Conservation (phyloP, 1,140 invertebrate species). For the Penaeus indicus region DNA sequence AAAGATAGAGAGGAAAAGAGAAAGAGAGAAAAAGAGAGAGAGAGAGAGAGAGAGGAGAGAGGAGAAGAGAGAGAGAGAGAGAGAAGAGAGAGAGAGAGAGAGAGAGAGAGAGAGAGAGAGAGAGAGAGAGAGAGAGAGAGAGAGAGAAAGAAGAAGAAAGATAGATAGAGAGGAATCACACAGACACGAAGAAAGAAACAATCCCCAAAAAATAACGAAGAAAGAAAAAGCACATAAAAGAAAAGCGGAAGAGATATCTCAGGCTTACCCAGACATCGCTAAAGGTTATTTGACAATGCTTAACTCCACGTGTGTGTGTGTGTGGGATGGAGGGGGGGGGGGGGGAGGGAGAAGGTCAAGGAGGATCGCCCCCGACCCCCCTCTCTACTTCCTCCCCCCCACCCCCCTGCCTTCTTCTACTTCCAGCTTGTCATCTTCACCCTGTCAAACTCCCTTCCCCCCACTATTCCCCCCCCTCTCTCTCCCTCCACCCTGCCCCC, state of each 20-base stretch:
- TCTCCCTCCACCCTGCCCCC: too few species aligned
- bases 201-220: neutral
- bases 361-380: neutral
- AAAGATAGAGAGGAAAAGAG: neutral
- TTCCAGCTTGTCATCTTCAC: neutral
- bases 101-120: slow-evolving; percentile 10
- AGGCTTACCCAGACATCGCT: too few species aligned
- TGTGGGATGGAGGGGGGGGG: neutral
- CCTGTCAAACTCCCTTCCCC: neutral
- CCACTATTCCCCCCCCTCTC: neutral
- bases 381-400: neutral
- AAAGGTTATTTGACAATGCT: neutral
- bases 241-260: neutral
- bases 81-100: slow-evolving; percentile 11
- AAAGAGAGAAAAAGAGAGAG: too few species aligned
- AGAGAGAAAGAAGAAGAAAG: too few species aligned
- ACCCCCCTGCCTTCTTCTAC: neutral
- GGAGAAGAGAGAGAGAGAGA: slow-evolving; percentile 31
- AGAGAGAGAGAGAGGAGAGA: too few species aligned
- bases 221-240: neutral
- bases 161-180: neutral
- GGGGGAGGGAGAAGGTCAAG: neutral
- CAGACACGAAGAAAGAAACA: neutral
- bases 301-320: neutral
- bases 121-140: neutral